A percentile compares a stretch with the other conserved stretches of the same genome.
Conservation (phyloP, 2,797 vertebrate genomes). For the Smutsia gigantea region DNA sequence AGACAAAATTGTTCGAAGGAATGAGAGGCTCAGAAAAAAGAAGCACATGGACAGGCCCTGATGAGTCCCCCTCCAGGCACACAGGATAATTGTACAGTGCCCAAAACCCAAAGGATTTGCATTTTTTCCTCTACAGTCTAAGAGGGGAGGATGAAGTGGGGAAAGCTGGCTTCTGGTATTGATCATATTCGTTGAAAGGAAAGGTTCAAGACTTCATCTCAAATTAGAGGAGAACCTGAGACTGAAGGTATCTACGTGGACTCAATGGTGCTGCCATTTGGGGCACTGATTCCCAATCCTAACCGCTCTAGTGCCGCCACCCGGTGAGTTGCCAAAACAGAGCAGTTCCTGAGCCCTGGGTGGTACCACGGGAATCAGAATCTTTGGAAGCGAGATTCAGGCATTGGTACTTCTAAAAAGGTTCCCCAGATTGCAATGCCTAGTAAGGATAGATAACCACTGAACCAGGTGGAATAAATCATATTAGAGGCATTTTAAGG, state of each 20-base stretch:
- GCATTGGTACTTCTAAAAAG: neutral
- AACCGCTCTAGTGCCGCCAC: neutral
- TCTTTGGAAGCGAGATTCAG: neutral
- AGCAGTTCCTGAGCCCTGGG: neutral
- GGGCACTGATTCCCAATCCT: neutral
- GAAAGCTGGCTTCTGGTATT: neutral
- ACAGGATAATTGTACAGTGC: neutral
- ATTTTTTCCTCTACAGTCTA: neutral
- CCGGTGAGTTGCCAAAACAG: neutral
- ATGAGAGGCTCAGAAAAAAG: neutral
- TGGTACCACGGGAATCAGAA: neutral
- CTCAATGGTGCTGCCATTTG: neutral
- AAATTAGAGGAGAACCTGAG: neutral
- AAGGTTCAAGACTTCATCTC: neutral
- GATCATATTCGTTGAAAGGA: neutral
- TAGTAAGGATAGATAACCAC: constrained; percentile 5
- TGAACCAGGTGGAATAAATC: neutral
- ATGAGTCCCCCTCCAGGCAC: neutral
- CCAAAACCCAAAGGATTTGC: neutral
- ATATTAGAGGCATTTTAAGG: neutral
- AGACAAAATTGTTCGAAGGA: neutral
- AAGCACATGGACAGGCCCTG: neutral
- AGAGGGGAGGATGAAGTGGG: neutral
- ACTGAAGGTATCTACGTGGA: neutral
- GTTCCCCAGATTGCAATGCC: neutral